These are phyloP conservation scores for Macrophya annulata DNA, from an alignment of 2,888 invertebrate genomes.

Conservation along the genomic window DNA sequence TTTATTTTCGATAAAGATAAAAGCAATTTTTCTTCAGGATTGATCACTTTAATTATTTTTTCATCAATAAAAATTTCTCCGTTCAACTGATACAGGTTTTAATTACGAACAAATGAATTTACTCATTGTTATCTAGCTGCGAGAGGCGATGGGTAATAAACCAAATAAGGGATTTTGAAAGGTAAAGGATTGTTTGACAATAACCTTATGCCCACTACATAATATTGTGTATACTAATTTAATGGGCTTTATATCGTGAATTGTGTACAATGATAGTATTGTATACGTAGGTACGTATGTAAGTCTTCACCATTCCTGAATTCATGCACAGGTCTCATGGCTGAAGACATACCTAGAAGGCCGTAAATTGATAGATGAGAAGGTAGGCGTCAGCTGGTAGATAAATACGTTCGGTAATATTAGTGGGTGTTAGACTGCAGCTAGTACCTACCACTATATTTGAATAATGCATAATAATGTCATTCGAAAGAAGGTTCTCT, in stretches of 20 bases:
- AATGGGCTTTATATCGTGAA: neutral
- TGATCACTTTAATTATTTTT: neutral
- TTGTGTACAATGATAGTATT: conserved; percentile 29
- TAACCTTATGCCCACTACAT: conserved; percentile 9
- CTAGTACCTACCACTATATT: conserved; percentile 63
- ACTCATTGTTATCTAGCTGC: neutral
- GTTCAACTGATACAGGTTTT: neutral
- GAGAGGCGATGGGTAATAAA: neutral
- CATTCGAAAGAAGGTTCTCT: conserved; percentile 56
- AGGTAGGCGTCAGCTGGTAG: conserved; percentile 47
- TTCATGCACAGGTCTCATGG: neutral
- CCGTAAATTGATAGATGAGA: conserved; percentile 30
- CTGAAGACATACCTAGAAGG: neutral
- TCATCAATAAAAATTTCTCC: neutral
- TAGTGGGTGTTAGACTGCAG: conserved; percentile 63
- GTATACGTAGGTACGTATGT: neutral
- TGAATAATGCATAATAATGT: conserved; percentile 65
- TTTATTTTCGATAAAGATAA: neutral
- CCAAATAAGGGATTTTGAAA: neutral
- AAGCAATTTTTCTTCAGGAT: neutral
- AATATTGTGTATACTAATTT: conserved; percentile 9
- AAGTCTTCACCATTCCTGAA: neutral
- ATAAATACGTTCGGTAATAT: conserved; percentile 63
- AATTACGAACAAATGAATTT: neutral
- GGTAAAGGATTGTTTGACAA: neutral